Evolutionary conservation across 2,888 invertebrate genomes (phyloP).

Genomic region (Leucania comma): DNA sequence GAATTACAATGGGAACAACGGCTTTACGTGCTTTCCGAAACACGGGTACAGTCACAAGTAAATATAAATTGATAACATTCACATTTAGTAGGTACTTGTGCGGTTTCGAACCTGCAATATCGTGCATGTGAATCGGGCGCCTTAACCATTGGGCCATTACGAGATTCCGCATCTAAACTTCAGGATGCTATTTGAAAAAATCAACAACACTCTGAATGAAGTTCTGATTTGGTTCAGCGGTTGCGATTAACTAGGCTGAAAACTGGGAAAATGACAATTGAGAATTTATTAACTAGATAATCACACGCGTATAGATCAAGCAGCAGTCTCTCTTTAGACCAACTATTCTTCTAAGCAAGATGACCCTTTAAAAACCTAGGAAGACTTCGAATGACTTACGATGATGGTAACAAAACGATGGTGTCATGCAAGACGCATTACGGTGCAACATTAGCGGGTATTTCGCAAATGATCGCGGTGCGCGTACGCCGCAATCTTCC

Average conservation of each 20-base stretch:
- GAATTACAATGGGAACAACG: too few relatives aligned
- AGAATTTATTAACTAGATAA: neutral
- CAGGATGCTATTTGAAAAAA: neutral
- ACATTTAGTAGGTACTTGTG: too few relatives aligned
- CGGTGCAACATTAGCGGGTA: slow-evolving; percentile 43
- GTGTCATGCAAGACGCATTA: slow-evolving; percentile 55
- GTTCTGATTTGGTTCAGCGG: neutral
- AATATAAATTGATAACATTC: too few relatives aligned
- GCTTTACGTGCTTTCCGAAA: too few relatives aligned
- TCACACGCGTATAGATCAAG: neutral
- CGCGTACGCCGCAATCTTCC: slow-evolving; percentile 63
- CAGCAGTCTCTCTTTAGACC: neutral
- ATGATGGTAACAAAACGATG: slow-evolving; percentile 39
- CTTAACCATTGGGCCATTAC: too few relatives aligned
- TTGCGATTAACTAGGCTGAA: neutral
- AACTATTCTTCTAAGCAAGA: neutral
- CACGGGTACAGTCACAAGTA: too few relatives aligned
- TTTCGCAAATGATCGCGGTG: slow-evolving; percentile 63
- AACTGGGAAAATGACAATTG: neutral
- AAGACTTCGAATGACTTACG: slow-evolving; percentile 17
- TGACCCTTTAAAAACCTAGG: slow-evolving; percentile 1
- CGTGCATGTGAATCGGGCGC: too few relatives aligned
- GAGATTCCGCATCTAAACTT: too few relatives aligned
- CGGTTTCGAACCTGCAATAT: too few relatives aligned
- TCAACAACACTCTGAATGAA: too few relatives aligned